A percentile compares a stretch with the other conserved stretches of the same genome.
Conservation (phyloP, 2,797 vertebrate species). For the Oreochromis grahami region DNA sequence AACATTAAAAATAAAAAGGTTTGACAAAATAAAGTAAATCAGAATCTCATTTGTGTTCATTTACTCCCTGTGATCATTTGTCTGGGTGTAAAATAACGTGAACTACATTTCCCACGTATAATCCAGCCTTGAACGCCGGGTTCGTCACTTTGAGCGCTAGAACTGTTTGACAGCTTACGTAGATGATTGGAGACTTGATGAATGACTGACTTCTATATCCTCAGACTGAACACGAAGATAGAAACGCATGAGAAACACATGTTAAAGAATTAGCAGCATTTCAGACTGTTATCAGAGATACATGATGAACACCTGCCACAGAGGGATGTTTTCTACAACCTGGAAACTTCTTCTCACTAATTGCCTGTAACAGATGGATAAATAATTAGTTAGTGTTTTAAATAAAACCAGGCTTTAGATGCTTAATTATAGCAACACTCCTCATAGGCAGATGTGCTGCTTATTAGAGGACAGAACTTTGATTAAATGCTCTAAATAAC, state of each 20-base stretch:
- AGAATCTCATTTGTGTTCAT: neutral
- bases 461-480: neutral
- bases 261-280: neutral
- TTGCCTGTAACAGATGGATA: neutral
- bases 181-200: neutral
- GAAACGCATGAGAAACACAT: neutral
- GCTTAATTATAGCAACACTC: neutral
- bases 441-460: neutral
- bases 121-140: neutral
- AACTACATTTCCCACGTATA: neutral
- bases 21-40: neutral
- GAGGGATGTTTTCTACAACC: neutral
- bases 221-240: neutral
- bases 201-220: neutral
- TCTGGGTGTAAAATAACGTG: neutral
- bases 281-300: neutral
- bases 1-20: neutral
- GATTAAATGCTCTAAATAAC: neutral
- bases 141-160: no score
- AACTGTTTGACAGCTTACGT: neutral
- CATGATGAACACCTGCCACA: neutral
- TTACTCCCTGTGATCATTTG: neutral
- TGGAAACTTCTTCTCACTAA: neutral
- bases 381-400: neutral
- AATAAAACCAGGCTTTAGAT: neutral